phyloP scores from a whole-genome alignment of 2,888 invertebrate genomes.

The Eristalinus sepulchralis region DNA sequence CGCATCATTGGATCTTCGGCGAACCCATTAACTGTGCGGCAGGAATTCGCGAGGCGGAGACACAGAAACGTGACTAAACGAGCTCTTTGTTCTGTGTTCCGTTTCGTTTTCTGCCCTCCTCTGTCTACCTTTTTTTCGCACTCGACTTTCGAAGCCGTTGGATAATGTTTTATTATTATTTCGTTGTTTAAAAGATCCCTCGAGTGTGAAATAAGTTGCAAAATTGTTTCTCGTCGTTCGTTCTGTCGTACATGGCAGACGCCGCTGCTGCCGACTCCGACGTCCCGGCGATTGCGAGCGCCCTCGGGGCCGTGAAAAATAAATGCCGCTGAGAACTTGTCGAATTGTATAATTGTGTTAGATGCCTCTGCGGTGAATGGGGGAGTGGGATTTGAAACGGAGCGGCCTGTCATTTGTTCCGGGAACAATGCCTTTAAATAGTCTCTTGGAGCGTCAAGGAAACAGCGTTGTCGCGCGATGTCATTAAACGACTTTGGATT shows the following conservation, averaged over 20 bases:
- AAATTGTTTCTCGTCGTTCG: conserved; percentile 35
- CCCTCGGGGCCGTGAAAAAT: conserved; percentile 1
- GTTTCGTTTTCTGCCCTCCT: not conserved
- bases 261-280: not conserved
- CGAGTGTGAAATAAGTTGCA: conserved; percentile 62
- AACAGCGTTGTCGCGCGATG: not conserved
- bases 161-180: conserved; percentile 59
- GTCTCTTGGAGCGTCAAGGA: not conserved
- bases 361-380: not conserved
- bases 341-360: conserved; percentile 48
- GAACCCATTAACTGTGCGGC: conserved; percentile 46
- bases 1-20: conserved; percentile 58
- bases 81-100: conserved; percentile 35
- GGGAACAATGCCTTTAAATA: conserved; percentile 23
- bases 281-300: not conserved
- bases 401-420: conserved; percentile 12
- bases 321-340: conserved; percentile 5
- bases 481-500: not conserved
- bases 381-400: not conserved
- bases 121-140: not conserved
- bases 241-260: not conserved
- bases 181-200: conserved; percentile 56
- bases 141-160: conserved; percentile 42
- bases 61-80: conserved; percentile 56
- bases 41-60: conserved; percentile 11